Evolutionary conservation across 2,888 invertebrate species (phyloP), one percentile per base, ranked within the genome.

Genomic region (Chrysodeixis includens): DNA sequence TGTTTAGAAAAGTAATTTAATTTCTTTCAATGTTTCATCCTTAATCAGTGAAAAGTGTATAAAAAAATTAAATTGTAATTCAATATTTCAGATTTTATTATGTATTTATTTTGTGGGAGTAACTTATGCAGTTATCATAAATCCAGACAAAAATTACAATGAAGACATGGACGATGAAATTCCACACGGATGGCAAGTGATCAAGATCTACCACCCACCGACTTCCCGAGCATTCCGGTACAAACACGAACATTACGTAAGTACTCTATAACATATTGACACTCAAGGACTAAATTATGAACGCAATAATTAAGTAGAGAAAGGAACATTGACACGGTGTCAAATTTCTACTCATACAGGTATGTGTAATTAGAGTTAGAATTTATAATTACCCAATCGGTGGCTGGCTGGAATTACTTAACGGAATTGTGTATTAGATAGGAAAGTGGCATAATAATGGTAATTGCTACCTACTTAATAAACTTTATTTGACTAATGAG

Each of bases 171-270:
- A 55, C 0, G 68, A 66, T 30, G 75, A 82, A 14, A 71, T 74
- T 54, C 71, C 83, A 14, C 86, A 86, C 4, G 84, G 84, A 14
- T 94, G 94, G 92, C 92, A 92, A 68, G 79, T 86, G 66, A 82
- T 91, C 0, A 92, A 91, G 76, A 76, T 88, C 8, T 92, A 90
- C 66, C 90, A 94, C 75, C 90, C 92, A 7, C 85, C 90, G 14
- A 88, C 83, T 52, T 74, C 88, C n/a, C 86, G 84, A 55, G 69
- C 76, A 30, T 79, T 79, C 44, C 83, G 81, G 63, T 86, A 90
- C 67, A 88, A 90, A 80, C 86, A 89, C 62, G 89, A 92, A 32
- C 82, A 87, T 65, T 89, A 88, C 80, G 93, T 93, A 84, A 92
- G 93, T 92, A 76, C 20, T 16, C 30, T 51, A 22, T 22, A 14